Evolutionary conservation across 1,140 invertebrate genomes (phyloP).

Genomic region (Elysia chlorotica): DNA sequence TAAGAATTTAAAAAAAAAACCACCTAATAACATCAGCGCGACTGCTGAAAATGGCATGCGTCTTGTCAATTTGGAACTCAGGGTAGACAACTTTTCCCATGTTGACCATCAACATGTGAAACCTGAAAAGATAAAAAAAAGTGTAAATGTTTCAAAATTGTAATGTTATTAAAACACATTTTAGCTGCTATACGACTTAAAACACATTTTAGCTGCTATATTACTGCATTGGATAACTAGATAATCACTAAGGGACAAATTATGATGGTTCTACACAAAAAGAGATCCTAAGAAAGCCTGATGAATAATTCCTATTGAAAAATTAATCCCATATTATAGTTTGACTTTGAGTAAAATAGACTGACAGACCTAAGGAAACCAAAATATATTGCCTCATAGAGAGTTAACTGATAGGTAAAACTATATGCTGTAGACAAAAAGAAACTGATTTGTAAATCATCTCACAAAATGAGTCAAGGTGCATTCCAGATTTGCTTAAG

Average conservation of each 20-base stretch:
- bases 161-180: background rate
- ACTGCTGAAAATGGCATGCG: constrained; percentile 57
- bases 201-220: background rate
- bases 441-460: too few relatives aligned
- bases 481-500: too few relatives aligned
- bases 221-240: background rate
- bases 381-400: too few relatives aligned
- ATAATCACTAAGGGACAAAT: background rate
- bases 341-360: too few relatives aligned
- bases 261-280: background rate
- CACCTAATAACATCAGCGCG: constrained; percentile 63
- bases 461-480: too few relatives aligned
- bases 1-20: constrained; percentile 18
- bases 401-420: too few relatives aligned
- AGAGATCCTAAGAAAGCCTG: too few relatives aligned
- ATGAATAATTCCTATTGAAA: too few relatives aligned
- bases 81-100: constrained; percentile 65
- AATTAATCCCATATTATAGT: too few relatives aligned
- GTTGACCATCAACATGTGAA: constrained; percentile 64
- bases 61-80: constrained; percentile 59
- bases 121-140: constrained; percentile 37
- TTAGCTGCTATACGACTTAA: background rate
- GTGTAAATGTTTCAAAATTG: background rate
- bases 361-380: too few relatives aligned
- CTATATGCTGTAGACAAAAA: too few relatives aligned